phyloP scores from a whole-genome alignment of 2,113 vertebrate species.

The Oplegnathus fasciatus region DNA sequence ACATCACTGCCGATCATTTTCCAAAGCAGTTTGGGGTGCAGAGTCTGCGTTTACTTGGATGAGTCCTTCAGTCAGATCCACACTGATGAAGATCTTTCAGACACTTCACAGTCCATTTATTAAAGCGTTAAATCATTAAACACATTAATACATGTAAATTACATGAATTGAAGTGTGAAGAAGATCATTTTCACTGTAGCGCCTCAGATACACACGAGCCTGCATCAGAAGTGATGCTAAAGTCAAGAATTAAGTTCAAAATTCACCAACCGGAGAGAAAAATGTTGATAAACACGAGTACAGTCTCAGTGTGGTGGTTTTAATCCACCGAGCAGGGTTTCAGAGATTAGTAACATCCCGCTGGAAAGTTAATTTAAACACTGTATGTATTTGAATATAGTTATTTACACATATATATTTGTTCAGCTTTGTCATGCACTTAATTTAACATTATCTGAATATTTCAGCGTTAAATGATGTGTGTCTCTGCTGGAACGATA shows the following conservation, averaged over 20 bases:
- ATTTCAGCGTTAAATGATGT: background rate
- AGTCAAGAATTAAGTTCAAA: slow-evolving; percentile 55
- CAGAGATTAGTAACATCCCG: slow-evolving; percentile 56
- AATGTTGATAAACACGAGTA: slow-evolving; percentile 31
- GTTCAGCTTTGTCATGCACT: slow-evolving; percentile 29
- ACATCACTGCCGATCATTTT: background rate
- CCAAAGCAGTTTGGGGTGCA: background rate
- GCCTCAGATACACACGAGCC: slow-evolving; percentile 1
- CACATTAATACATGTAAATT: slow-evolving; percentile 66
- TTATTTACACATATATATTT: slow-evolving; percentile 35
- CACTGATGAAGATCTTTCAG: slow-evolving; percentile 50
- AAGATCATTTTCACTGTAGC: slow-evolving; percentile 41
- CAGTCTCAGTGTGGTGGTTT: slow-evolving; percentile 21
- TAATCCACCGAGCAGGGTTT: slow-evolving; percentile 39
- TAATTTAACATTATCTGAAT: slow-evolving; percentile 8
- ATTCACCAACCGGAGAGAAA: slow-evolving; percentile 33
- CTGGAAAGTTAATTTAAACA: slow-evolving; percentile 25
- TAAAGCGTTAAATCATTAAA: slow-evolving; percentile 53
- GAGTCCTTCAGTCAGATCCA: slow-evolving; percentile 19
- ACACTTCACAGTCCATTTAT: slow-evolving; percentile 57
- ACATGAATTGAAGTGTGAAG: slow-evolving; percentile 67
- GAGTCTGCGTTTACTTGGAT: background rate
- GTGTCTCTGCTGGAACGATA: slow-evolving; percentile 1
- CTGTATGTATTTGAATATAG: slow-evolving; percentile 28
- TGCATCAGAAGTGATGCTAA: slow-evolving; percentile 41